A percentile compares a stretch with the other conserved stretches of the same genome.
phyloP scores from a whole-genome alignment of 2,797 vertebrate genomes.

The Takifugu ocellatus region DNA sequence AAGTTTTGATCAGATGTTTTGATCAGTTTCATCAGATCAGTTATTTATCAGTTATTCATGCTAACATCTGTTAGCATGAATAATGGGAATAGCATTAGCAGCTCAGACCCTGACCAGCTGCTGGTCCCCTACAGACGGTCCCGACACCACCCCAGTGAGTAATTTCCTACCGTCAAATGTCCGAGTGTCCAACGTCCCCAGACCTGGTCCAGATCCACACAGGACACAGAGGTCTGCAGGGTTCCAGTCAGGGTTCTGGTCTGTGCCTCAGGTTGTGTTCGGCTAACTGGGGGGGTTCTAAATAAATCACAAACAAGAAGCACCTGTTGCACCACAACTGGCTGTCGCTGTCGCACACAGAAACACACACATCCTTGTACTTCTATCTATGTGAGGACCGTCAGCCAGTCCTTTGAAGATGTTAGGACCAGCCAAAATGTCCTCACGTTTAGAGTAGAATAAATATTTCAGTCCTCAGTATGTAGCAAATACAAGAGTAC shows the following conservation, averaged over 20 bases:
- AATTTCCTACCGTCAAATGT: conserved; percentile 21
- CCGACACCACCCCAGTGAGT: too few relatives aligned
- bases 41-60: too few relatives aligned
- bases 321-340: conserved; percentile 56
- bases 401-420: background rate
- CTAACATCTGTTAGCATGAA: too few relatives aligned
- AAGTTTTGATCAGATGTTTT: too few relatives aligned
- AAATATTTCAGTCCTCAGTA: too few relatives aligned
- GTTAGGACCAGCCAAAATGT: too few relatives aligned
- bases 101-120: too few relatives aligned
- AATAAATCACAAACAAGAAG: conserved; percentile 45
- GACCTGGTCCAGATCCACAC: background rate
- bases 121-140: too few relatives aligned
- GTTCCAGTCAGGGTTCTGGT: conserved; percentile 2
- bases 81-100: too few relatives aligned
- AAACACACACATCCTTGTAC: background rate
- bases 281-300: conserved; percentile 39
- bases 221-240: background rate
- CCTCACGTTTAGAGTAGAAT: too few relatives aligned
- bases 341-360: background rate
- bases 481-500: background rate
- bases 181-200: conserved; percentile 13
- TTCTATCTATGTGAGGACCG: background rate
- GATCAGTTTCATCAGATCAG: too few relatives aligned
- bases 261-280: conserved; percentile 6